Evolutionary conservation across 2,113 vertebrate species (phyloP).

Genomic region (Grammomys dolichurus): DNA sequence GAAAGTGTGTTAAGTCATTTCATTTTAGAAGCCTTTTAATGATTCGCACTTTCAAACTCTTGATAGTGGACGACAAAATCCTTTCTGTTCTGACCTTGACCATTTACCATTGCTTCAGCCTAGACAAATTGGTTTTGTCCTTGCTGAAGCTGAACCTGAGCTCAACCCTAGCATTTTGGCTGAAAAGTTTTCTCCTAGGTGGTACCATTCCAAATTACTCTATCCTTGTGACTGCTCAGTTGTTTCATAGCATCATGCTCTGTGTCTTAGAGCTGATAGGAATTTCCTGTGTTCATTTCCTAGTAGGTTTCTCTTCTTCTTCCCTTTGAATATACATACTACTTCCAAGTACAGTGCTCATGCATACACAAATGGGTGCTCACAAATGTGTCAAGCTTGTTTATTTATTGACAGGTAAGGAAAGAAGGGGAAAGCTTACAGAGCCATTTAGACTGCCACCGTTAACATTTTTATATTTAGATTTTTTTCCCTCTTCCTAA

Average conservation of each 20-base stretch:
- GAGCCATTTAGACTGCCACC: not conserved
- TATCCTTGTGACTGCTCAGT: not conserved
- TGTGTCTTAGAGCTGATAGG: conserved; percentile 22
- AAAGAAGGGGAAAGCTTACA: not conserved
- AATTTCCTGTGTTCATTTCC: not conserved
- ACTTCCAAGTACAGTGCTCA: not conserved
- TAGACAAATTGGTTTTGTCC: not conserved
- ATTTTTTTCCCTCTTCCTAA: not conserved
- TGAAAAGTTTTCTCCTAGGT: conserved; percentile 14
- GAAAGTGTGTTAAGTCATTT: not conserved
- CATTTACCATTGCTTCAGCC: not conserved
- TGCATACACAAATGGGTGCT: not conserved
- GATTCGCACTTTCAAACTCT: conserved; percentile 24
- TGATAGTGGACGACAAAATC: not conserved
- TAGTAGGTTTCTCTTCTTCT: not conserved
- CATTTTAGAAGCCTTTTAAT: not conserved
- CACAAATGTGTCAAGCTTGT: not conserved
- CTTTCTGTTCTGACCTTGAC: not conserved
- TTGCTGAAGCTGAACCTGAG: not conserved
- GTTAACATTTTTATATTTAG: conserved; percentile 22
- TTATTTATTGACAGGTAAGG: not conserved
- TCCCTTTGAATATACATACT: not conserved
- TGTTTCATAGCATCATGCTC: not conserved
- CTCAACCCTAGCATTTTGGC: not conserved
- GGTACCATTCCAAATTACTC: conserved; percentile 22